These are phyloP conservation scores for Athripsodes cinereus DNA, from an alignment of 2,888 invertebrate species.

Conservation along the genomic window DNA sequence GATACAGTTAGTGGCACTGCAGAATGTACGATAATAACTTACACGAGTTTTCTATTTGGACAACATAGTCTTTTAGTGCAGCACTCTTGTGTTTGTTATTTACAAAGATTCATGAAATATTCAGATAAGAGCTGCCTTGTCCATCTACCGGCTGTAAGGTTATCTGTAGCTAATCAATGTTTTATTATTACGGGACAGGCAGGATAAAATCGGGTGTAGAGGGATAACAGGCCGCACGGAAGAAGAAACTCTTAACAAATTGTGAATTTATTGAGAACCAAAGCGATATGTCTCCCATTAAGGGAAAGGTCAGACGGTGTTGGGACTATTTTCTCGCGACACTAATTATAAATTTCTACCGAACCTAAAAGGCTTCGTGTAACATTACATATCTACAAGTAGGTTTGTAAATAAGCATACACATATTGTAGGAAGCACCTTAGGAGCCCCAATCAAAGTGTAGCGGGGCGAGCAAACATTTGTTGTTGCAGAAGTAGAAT, in stretches of 20 bases:
- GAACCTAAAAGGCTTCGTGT: constrained; percentile 6
- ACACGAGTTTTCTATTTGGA: constrained; percentile 24
- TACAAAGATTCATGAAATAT: constrained; percentile 27
- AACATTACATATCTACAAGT: neutral
- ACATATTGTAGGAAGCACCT: constrained; percentile 1
- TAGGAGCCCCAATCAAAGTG: constrained; percentile 15
- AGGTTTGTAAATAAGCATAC: neutral
- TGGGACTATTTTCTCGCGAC: constrained; percentile 9
- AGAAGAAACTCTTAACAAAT: constrained; percentile 12
- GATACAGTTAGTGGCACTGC: constrained; percentile 30
- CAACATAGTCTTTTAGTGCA: constrained; percentile 23
- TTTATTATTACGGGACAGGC: constrained; percentile 24
- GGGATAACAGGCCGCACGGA: neutral
- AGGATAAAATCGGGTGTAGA: neutral
- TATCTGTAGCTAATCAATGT: constrained; percentile 28
- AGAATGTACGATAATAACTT: constrained; percentile 27
- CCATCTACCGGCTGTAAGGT: constrained; percentile 11
- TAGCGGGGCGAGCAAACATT: constrained; percentile 43
- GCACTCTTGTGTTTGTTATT: constrained; percentile 24
- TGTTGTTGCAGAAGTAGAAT: constrained; percentile 49
- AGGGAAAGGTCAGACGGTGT: constrained; percentile 5
- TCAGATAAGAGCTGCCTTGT: constrained; percentile 16
- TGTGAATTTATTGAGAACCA: constrained; percentile 24
- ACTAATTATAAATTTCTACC: constrained; percentile 24
- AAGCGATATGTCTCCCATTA: constrained; percentile 18